These are phyloP conservation scores for Echinometra lucunter DNA, from an alignment of 53 echinoderm and acorn worm genomes.

Conservation along the genomic window DNA sequence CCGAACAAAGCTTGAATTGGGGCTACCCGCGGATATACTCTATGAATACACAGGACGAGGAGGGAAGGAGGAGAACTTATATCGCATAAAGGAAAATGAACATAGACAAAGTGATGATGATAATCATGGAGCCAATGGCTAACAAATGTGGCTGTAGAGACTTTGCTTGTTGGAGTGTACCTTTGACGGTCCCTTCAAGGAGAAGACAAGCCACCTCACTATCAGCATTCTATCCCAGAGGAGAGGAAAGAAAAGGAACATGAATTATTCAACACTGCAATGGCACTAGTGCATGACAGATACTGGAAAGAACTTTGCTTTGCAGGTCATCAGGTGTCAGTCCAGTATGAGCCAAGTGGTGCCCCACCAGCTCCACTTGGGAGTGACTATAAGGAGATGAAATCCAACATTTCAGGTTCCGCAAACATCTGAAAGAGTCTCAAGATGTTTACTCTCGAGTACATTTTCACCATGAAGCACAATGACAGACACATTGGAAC, in stretches of 20 bases:
- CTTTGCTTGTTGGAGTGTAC: not conserved
- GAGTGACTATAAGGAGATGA: not conserved
- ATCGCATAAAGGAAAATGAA: too few species aligned
- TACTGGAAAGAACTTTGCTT: not conserved
- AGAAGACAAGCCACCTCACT: not conserved
- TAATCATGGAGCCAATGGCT: too few species aligned
- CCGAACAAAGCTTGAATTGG: too few species aligned
- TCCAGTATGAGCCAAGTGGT: not conserved
- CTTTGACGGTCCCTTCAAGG: not conserved
- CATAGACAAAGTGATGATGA: too few species aligned
- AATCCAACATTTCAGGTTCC: not conserved
- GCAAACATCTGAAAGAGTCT: not conserved
- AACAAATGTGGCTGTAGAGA: too few species aligned
- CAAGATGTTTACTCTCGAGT: not conserved
- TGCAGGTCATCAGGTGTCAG: not conserved
- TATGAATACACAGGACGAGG: too few species aligned
- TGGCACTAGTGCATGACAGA: not conserved
- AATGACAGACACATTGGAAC: constrained; percentile 7
- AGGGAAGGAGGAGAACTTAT: too few species aligned
- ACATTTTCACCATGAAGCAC: not conserved
- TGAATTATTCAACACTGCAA: not conserved
- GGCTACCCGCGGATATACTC: too few species aligned
- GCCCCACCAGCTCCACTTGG: not conserved
- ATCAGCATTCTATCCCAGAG: not conserved
- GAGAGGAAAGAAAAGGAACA: not conserved